A percentile compares a stretch with the other conserved stretches of the same genome.
These are phyloP conservation scores for Phaonia tiefii DNA, from an alignment of 2,888 invertebrate species.

Conservation along the genomic window DNA sequence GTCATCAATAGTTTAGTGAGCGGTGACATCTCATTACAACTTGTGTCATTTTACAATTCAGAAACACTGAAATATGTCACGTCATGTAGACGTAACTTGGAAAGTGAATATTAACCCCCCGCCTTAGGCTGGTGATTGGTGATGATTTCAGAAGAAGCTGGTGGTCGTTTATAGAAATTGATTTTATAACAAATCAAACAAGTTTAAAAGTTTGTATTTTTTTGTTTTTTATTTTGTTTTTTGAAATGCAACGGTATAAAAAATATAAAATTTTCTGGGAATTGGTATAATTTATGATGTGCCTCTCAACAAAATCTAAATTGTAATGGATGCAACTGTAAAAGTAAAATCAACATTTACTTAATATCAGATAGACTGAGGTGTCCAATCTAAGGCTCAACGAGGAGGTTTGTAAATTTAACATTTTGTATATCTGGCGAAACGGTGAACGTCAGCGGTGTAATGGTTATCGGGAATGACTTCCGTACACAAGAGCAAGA, in stretches of 20 bases:
- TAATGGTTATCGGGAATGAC: too few species aligned
- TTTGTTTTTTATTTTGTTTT: not conserved
- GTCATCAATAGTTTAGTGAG: not conserved
- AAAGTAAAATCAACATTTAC: conserved; percentile 14
- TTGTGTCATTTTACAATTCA: conserved; percentile 8
- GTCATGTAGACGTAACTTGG: conserved; percentile 20
- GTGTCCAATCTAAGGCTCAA: not conserved
- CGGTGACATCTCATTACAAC: not conserved
- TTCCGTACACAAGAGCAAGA: too few species aligned
- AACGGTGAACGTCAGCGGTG: too few species aligned
- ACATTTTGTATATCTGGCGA: not conserved
- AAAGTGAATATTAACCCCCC: not conserved
- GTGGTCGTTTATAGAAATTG: conserved; percentile 4
- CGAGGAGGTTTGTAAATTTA: too few species aligned
- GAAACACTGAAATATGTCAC: conserved; percentile 2
- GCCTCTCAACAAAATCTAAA: not conserved
- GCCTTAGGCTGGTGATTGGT: not conserved
- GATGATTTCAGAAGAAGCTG: conserved; percentile 8
- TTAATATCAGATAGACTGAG: not conserved
- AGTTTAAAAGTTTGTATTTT: conserved; percentile 10
- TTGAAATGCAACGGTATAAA: too few species aligned
- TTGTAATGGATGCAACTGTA: conserved; percentile 31
- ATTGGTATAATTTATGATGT: conserved; percentile 41
- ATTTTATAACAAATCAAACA: conserved; percentile 38
- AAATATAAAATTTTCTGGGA: conserved; percentile 25